Base-by-base conservation (phyloP, 2,888 invertebrate genomes). In the Drosophila siamana region DNA sequence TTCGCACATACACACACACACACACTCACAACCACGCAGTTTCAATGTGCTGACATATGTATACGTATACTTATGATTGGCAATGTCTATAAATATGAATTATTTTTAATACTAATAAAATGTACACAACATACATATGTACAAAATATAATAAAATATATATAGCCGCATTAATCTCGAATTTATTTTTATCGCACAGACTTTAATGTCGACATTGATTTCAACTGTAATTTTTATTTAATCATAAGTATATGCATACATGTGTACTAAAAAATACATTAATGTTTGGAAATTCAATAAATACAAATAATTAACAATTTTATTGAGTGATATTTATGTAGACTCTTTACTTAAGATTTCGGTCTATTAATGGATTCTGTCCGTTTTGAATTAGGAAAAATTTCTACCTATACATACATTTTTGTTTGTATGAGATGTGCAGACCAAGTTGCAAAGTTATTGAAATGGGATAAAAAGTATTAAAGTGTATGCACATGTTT, bases 31-130 rank as follows among this genome's bases (percentile, higher is more conserved):
- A 26, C 5, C 6, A 26, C 7, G 26, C 26, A 26, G 26, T 26
- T 26, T 26, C 1, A 26, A 26, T 26, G 26, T 6, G 6, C 26
- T 6, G 7, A 26, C 26, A 26, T 26, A 26, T 26, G 1, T 4
- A 26, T 4, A 19, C 46, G 56, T 55, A 44, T 44, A 44, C 46
- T 75, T 63, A 52, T 66, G 77, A 83, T 80, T 83, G 78, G 84
- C 86, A 86, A 88, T 88, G 77, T 62, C 80, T 82, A 54, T 65
- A 19, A 54, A 13, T 41, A 28, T 30, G 28, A 19, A 54, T 40
- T 38, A 41, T 41, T 33, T 22, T 43, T 54, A 30, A 19, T 68
- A 52, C 57, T 72, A 80, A 33, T 11, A 33, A 69, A 74, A 38
- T 55, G 22, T 24, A 44, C n/a, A 44, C 30, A 44, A 44, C 41